Conservation (phyloP, 2,888 invertebrate species). For the Plemyria rubiginata region DNA sequence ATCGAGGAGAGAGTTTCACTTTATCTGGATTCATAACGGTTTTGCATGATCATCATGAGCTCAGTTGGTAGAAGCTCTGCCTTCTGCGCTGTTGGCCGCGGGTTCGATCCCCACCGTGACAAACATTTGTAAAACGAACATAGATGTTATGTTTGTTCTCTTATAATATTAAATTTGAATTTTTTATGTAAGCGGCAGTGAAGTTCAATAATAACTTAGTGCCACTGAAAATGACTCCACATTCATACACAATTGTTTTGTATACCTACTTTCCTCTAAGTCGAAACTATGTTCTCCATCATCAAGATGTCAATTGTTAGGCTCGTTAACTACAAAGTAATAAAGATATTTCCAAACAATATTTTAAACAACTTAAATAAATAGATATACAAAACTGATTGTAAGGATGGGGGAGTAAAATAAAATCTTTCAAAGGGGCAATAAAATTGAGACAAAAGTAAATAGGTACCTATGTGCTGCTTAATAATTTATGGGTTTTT, state of each 20-base stretch:
- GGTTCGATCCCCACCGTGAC: too few species aligned
- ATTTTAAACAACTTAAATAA: constrained; percentile 47
- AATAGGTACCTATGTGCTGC: constrained; percentile 27
- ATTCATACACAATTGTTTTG: too few species aligned
- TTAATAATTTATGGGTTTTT: constrained; percentile 40
- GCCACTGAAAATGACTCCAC: not conserved
- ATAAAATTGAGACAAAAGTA: constrained; percentile 44
- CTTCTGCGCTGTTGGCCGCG: too few species aligned
- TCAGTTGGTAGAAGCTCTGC: too few species aligned
- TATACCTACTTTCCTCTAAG: too few species aligned
- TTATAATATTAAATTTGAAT: too few species aligned
- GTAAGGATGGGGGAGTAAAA: constrained; percentile 43
- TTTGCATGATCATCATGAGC: not conserved
- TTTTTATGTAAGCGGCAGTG: too few species aligned
- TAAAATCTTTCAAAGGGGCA: constrained; percentile 56
- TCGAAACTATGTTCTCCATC: constrained; percentile 17
- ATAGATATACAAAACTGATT: constrained; percentile 52
- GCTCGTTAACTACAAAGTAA: constrained; percentile 48
- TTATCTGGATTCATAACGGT: not conserved
- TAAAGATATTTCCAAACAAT: constrained; percentile 52
- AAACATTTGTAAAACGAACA: too few species aligned
- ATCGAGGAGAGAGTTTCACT: constrained; percentile 31
- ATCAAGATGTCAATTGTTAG: constrained; percentile 50
- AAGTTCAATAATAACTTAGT: not conserved
- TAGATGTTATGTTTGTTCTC: too few species aligned